Percentiles rank a stretch among this genome's conserved stretches.
These are phyloP conservation scores for Ciona savignyi DNA, from an alignment of 23 tunicate genomes.

Conservation along the genomic window DNA sequence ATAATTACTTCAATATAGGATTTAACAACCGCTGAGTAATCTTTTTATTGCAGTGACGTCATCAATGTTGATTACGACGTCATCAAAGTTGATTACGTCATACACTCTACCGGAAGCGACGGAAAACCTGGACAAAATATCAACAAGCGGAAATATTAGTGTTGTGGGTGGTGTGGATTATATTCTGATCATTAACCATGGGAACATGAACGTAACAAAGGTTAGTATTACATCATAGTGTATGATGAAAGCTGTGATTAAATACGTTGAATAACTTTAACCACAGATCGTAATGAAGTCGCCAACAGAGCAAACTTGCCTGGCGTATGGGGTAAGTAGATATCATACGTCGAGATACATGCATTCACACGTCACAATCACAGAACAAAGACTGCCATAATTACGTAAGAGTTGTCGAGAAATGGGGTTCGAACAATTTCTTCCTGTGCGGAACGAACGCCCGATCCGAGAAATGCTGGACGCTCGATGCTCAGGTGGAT, in stretches of 20 bases:
- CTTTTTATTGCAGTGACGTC: background rate
- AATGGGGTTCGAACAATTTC: background rate
- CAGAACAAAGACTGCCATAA: background rate
- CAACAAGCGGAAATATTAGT: background rate
- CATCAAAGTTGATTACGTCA: too few relatives aligned
- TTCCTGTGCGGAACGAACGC: background rate
- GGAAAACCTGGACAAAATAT: background rate
- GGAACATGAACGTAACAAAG: background rate
- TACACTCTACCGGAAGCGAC: background rate
- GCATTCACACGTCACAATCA: too few relatives aligned
- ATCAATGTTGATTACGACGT: background rate
- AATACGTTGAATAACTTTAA: too few relatives aligned
- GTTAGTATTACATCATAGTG: too few relatives aligned
- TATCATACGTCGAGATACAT: too few relatives aligned
- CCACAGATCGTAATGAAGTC: too few relatives aligned
- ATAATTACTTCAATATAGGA: too few relatives aligned
- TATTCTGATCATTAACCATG: background rate
- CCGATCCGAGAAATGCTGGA: background rate
- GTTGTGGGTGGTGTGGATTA: background rate
- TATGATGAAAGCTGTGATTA: too few relatives aligned
- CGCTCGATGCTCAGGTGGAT: background rate
- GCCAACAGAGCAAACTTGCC: too few relatives aligned
- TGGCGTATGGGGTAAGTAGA: background rate
- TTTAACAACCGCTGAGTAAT: too few relatives aligned
- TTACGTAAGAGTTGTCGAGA: background rate